Base-by-base conservation (phyloP, 1,140 invertebrate species). In the Drosophila nikananu region DNA sequence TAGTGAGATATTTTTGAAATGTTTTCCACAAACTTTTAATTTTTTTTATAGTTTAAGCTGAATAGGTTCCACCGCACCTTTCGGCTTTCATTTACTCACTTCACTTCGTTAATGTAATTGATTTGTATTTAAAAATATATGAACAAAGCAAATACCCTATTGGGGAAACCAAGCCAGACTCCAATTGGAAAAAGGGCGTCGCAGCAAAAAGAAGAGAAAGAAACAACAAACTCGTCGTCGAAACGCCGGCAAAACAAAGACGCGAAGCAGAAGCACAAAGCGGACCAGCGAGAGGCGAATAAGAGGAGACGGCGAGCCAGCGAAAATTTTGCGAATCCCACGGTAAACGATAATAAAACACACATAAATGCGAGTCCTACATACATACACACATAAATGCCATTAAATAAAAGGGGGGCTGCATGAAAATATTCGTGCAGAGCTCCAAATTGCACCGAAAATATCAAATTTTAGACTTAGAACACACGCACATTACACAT, bases 161-260 rank as follows among this genome's bases (percentile, higher is more conserved):
- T 30, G 23, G 23, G 23, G 21, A n/a, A 30, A 52, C 21, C 30
- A 21, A 46, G n/a, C 10, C 23, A 21, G 59, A 67, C 25, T 61
- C 68, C 83, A 74, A 79, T 77, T 83, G 80, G 72, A 84, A 89
- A 90, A 91, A 86, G 86, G 86, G 86, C 86, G 86, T 90, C 65
- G 61, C 71, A 81, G 35, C 21, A 41, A 30, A 52, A 37, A 71
- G 42, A 65, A 77, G 44, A 57, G 52, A 60, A 60, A 23, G 8
- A 71, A 35, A 71, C 51, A 71, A 71, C 68, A 60, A 72, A 51
- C 42, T 41, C 44, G n/a, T 30, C 37, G 35, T 30, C 30, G 35
- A 79, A 80, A 80, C 44, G 86, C 86, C 86, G 86, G 86, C 86
- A 90, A 86, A 90, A 90, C 86, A 90, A 90, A 90, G 81, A 82